Base-by-base conservation (phyloP, 2,113 vertebrate genomes). In the Redunca redunca region DNA sequence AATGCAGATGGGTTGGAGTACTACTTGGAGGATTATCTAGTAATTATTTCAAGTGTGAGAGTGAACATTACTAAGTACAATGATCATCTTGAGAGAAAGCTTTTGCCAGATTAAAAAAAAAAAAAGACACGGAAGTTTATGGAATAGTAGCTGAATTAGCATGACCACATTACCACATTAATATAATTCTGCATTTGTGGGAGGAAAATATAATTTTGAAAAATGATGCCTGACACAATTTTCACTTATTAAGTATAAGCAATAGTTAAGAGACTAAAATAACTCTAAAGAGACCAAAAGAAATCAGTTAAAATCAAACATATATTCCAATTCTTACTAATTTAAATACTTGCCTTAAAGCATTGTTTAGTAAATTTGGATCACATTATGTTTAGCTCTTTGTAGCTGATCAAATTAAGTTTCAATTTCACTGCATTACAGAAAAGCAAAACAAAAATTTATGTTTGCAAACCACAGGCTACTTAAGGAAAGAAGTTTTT, bases 311-410 rank as follows among this genome's bases (percentile, higher is more conserved):
- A 94, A 80, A 83, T 12, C 57, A 96, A 97, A 60, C 25, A 53
- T 23, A 48, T 28, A 88, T 48, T 96, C 77, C 10, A 92, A 30
- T 90, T 88, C 50, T 52, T 80, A 48, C 2, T 33, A 30, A 97
- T 95, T 95, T 96, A 95, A 95, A 90, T 46, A 90, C 43, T 78
- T 95, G 82, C 96, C 90, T 96, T 92, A 88, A 95, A 92, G 88
- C 40, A 78, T 3, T 78, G 4, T 36, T 60, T 88, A 89, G 28
- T 77, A 62, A 90, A 90, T 86, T 87, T 58, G 86, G 74, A 80
- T 60, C 60, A 57, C 12, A 77, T 53, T 67, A 43, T 33, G 50
- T 91, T 95, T 91, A 92, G 60, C 58, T 85, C 90, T 55, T 78
- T 88, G 26, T 82, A 82, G 40, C 9, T 77, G 36, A 96, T 85